Conservation (phyloP, 2,113 vertebrate species). For the Oxyura jamaicensis region DNA sequence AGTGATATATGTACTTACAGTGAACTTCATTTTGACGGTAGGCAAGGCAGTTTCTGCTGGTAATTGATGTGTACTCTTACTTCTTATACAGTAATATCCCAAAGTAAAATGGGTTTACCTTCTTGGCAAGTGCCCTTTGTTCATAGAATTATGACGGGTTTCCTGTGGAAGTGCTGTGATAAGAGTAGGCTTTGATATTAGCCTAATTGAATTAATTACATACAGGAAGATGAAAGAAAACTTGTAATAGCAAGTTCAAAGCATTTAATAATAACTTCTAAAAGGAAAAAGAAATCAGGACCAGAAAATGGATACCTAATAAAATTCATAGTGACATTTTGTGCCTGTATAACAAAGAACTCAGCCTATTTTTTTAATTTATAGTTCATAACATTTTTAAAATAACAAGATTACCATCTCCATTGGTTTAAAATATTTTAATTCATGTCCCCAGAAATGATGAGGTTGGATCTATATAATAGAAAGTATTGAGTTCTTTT, state of each 20-base stretch:
- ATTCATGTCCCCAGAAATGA: background rate
- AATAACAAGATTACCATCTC: background rate
- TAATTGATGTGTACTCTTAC: background rate
- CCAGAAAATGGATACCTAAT: background rate
- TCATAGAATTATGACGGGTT: background rate
- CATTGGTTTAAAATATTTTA: background rate
- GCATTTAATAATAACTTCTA: background rate
- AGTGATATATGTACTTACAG: constrained; percentile 51
- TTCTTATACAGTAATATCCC: constrained; percentile 67
- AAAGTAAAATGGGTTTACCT: constrained; percentile 45
- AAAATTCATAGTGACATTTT: background rate
- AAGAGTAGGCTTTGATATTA: constrained; percentile 3
- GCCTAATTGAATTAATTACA: background rate
- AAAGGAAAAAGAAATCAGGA: background rate
- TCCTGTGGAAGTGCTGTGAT: background rate
- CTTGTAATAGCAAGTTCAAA: background rate
- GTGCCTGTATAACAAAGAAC: background rate
- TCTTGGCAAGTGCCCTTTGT: background rate
- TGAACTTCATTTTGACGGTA: constrained; percentile 56
- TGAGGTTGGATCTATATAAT: background rate
- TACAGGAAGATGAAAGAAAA: background rate
- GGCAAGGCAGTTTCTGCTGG: background rate
- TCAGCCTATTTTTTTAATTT: background rate
- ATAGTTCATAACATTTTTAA: background rate
- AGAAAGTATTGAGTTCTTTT: background rate